Evolutionary conservation across 1,140 invertebrate genomes (phyloP).

Genomic region (Microplitis mediator): DNA sequence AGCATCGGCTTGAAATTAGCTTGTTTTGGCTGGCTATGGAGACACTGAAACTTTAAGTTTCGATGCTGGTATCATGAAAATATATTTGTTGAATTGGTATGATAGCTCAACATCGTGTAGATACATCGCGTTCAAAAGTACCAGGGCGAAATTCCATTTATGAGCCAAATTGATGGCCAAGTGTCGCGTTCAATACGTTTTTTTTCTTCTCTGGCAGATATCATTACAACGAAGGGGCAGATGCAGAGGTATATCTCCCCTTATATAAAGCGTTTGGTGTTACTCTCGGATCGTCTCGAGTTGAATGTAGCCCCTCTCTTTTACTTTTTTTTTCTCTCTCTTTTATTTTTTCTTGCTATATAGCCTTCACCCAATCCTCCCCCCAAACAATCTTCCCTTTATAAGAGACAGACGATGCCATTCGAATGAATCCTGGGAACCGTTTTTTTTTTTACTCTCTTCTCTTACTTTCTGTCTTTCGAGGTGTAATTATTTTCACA

Average conservation of each 20-base stretch:
- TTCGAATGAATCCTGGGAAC: conserved; percentile 60
- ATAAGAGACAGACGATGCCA: conserved; percentile 55
- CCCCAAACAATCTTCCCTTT: conserved; percentile 55
- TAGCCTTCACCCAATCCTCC: conserved; percentile 44
- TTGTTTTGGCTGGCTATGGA: no score
- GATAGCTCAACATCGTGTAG: conserved; percentile 9
- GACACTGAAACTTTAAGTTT: neutral
- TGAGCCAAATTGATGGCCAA: conserved; percentile 50
- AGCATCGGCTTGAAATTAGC: no score
- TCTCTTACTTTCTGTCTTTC: conserved; percentile 45
- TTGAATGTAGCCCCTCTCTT: conserved; percentile 8
- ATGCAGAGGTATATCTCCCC: conserved; percentile 32
- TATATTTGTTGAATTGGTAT: neutral
- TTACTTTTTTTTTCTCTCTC: conserved; percentile 1
- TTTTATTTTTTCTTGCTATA: conserved; percentile 28
- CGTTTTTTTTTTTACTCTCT: conserved; percentile 43
- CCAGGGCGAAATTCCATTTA: conserved; percentile 40
- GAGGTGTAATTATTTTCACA: conserved; percentile 56
- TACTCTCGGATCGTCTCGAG: conserved; percentile 23
- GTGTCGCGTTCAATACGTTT: conserved; percentile 41
- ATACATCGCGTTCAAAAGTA: conserved; percentile 22
- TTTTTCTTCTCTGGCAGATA: conserved; percentile 29
- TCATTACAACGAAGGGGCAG: conserved; percentile 37
- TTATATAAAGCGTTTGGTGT: conserved; percentile 22
- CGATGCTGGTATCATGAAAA: no score